Evolutionary conservation across 1,140 invertebrate species (phyloP).

Genomic region (Anadara kagoshimensis): DNA sequence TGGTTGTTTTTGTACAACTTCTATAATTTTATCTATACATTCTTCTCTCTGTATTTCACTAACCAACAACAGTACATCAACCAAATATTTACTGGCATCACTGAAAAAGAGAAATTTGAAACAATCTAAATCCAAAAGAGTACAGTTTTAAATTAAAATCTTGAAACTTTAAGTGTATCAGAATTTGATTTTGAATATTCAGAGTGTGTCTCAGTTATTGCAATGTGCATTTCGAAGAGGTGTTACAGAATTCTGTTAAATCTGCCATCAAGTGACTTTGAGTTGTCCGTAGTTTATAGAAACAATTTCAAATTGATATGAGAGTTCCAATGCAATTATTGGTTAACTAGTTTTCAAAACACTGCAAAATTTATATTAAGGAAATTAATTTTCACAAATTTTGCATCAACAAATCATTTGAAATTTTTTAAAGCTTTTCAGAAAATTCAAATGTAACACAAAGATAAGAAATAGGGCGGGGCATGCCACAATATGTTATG

Average conservation of each 20-base stretch:
- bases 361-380: no score
- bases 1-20: conserved; percentile 82
- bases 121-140: not conserved
- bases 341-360: no score
- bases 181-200: not conserved
- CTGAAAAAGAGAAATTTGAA: conserved; percentile 73
- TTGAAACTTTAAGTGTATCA: not conserved
- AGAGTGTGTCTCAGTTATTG: not conserved
- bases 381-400: no score
- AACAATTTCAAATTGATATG: no score
- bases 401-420: no score
- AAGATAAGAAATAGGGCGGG: no score
- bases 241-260: not conserved
- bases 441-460: no score
- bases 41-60: conserved; percentile 76
- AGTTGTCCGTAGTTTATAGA: not conserved
- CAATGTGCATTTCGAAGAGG: not conserved
- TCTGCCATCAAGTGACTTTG: not conserved
- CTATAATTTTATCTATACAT: conserved; percentile 80
- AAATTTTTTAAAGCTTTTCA: no score
- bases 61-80: conserved; percentile 77
- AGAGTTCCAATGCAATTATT: not conserved
- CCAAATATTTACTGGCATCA: conserved; percentile 78
- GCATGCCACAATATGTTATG: no score
- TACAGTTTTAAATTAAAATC: not conserved